Base-by-base conservation (phyloP, 2,113 vertebrate species). In the Pomatorhinus ruficollis region DNA sequence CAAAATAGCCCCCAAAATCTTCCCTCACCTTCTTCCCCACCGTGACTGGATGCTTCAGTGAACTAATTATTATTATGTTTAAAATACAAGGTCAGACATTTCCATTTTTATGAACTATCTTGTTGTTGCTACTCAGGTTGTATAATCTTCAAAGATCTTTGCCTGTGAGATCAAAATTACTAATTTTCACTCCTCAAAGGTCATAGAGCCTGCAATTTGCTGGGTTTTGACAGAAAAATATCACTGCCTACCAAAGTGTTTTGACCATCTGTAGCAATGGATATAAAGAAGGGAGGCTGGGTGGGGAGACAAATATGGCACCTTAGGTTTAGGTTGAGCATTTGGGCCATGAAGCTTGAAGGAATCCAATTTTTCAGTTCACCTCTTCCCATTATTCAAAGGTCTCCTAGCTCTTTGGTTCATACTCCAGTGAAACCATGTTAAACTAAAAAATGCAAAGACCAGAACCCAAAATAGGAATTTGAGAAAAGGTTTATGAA, bases 351-450 rank as follows among this genome's bases (percentile, higher is more conserved):
- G 0, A 93, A 95, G 64, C 88, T 91, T 96, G 84, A 95, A 94
- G 53, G 87, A 96, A 95, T 96, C 63, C 72, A 94, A 94, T 97
- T 96, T 95, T 84, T 95, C 93, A 92, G 81, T 95, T 96, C 90
- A 92, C 47, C 23, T 96, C 64, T 91, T 94, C 74, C 50, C 42
- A 70, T 87, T 96, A 93, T 87, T 86, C 61, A 92, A 93, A 79
- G 37, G 78, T 87, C 64, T 94, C 21, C 44, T 44, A 83, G 59
- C 59, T 76, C 49, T 77, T 77, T 81, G 28, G 40, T 78, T 95
- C 79, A 90, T 84, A 93, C 56, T 68, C 31, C n/a, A 49, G 47
- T 57, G 49, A 93, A 95, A 92, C 8, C 9, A 37, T 14, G 56
- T 86, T 83, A 86, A 95, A 90, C 75, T 78, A 22, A 75, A 92